Evolutionary conservation across 2,113 vertebrate genomes (phyloP).

Genomic region (Tetraodon nigroviridis): DNA sequence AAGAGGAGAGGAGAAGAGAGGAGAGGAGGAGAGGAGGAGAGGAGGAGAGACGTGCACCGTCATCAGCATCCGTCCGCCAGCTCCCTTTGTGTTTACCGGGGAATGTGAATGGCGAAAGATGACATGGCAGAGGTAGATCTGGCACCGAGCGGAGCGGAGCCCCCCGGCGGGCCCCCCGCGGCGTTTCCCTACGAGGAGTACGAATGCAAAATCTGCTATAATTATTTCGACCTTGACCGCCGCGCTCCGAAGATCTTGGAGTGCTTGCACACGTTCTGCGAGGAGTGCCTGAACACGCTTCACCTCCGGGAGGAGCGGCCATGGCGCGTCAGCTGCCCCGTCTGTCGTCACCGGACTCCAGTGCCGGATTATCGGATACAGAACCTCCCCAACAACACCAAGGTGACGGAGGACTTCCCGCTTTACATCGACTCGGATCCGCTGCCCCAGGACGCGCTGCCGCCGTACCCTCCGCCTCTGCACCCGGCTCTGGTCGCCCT

Average conservation of each 20-base stretch:
- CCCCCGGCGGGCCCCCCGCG: constrained; percentile 51
- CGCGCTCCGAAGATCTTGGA: constrained; percentile 88
- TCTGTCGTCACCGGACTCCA: constrained; percentile 88
- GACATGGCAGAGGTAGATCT: constrained; percentile 82
- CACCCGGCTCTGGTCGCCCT: constrained; percentile 74
- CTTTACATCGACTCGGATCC: constrained; percentile 82
- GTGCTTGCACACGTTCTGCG: constrained; percentile 94
- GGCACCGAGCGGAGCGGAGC: constrained; percentile 55
- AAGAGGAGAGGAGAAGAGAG: constrained; percentile 6
- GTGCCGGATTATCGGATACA: constrained; percentile 86
- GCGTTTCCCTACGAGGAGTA: constrained; percentile 82
- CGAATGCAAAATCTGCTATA: constrained; percentile 95
- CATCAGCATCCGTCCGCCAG: constrained; percentile 66
- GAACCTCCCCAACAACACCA: constrained; percentile 88
- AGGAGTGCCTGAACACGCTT: constrained; percentile 88
- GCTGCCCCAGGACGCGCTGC: constrained; percentile 82
- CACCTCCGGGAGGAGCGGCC: constrained; percentile 80
- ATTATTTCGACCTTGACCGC: constrained; percentile 89
- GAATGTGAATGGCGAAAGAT: constrained; percentile 75
- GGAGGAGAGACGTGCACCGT: constrained; percentile 59
- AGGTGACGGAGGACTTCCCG: constrained; percentile 85
- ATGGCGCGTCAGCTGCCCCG: constrained; percentile 82
- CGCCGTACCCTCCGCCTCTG: constrained; percentile 73
- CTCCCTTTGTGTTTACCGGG: constrained; percentile 69
- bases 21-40: constrained; percentile 39